Percentiles rank a stretch among this genome's conserved stretches.
Conservation (phyloP, 2,113 vertebrate species). For the Oreochromis niloticus region DNA sequence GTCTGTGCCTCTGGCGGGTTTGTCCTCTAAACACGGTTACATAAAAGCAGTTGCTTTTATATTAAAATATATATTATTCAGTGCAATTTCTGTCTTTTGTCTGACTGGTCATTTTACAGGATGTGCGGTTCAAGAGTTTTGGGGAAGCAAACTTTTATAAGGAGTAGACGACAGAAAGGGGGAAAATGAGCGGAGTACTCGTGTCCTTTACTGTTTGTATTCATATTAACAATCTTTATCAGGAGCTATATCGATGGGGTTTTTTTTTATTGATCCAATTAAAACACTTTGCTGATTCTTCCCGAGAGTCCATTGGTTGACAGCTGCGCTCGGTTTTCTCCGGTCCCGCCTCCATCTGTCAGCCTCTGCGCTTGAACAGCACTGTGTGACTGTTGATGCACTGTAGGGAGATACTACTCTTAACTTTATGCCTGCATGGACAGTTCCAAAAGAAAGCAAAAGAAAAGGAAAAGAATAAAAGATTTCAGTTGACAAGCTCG, state of each 20-base stretch:
- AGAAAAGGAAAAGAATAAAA: neutral
- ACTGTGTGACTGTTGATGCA: conserved; percentile 29
- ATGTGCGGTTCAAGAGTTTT: neutral
- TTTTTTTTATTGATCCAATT: conserved; percentile 46
- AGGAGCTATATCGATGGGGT: neutral
- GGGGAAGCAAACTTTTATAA: neutral
- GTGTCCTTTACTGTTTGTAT: neutral
- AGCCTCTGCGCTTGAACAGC: conserved; percentile 38
- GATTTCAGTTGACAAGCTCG: neutral
- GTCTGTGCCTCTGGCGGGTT: neutral
- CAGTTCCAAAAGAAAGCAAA: neutral
- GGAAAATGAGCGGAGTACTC: fast-evolving
- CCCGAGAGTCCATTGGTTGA: conserved; percentile 49
- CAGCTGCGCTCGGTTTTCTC: neutral
- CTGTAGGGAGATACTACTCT: conserved; percentile 35
- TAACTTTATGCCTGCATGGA: neutral
- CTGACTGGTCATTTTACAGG: neutral
- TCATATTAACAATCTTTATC: neutral
- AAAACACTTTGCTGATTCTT: conserved; percentile 14
- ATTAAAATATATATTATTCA: neutral
- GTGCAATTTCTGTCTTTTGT: neutral
- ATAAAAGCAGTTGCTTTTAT: neutral
- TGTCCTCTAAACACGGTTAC: conserved; percentile 6
- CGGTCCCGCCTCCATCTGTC: conserved; percentile 61
- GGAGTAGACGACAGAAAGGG: neutral